phyloP scores from a whole-genome alignment of 2,888 invertebrate species.

The Loripinus fragilis region DNA sequence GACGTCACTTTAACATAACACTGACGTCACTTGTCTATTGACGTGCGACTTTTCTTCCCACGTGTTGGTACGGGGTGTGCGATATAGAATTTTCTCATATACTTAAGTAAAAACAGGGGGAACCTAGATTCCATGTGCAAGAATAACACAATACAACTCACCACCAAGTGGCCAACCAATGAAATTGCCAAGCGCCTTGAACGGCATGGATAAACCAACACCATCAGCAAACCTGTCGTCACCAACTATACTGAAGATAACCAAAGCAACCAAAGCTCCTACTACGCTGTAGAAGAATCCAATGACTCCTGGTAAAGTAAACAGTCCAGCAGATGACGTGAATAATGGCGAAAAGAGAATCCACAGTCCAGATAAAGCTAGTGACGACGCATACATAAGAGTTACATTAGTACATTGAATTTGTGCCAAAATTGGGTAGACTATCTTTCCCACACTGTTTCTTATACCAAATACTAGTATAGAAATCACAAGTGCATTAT shows the following conservation, averaged over 20 bases:
- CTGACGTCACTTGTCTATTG: too few species aligned
- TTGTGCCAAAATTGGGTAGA: constrained; percentile 46
- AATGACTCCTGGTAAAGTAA: constrained; percentile 30
- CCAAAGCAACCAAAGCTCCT: constrained; percentile 39
- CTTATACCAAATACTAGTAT: constrained; percentile 37
- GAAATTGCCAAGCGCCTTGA: constrained; percentile 49
- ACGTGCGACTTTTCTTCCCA: too few species aligned
- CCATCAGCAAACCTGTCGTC: constrained; percentile 50
- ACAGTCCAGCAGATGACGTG: constrained; percentile 26
- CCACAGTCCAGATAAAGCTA: constrained; percentile 33
- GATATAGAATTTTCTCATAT: too few species aligned
- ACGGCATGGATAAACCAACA: constrained; percentile 42
- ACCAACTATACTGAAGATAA: constrained; percentile 44
- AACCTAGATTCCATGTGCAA: too few species aligned
- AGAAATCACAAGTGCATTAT: constrained; percentile 27
- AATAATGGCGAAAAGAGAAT: constrained; percentile 38
- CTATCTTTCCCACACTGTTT: constrained; percentile 45
- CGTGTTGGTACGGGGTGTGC: too few species aligned
- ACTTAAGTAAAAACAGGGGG: too few species aligned
- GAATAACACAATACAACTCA: too few species aligned
- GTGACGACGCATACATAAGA: constrained; percentile 26
- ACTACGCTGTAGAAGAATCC: constrained; percentile 49
- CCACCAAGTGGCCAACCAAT: constrained; percentile 50
- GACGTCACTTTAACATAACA: too few species aligned
- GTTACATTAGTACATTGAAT: constrained; percentile 37